A percentile compares a stretch with the other conserved stretches of the same genome.
phyloP scores from a whole-genome alignment of 2,113 vertebrate species.

The Eleginops maclovinus region DNA sequence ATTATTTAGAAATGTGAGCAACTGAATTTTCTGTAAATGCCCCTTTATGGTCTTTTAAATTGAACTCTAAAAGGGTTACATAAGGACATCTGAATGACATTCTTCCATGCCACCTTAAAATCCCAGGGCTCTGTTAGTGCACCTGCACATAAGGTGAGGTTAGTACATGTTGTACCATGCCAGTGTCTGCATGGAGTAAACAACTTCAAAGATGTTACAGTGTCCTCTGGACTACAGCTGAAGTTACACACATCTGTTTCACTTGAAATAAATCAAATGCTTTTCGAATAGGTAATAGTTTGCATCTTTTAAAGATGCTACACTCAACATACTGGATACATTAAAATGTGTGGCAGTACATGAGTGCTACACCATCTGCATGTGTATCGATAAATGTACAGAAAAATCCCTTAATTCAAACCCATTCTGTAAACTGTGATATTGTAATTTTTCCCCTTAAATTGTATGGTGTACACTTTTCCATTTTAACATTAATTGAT shows the following conservation, averaged over 20 bases:
- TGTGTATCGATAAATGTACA: neutral
- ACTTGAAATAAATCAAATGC: neutral
- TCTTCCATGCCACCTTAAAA: neutral
- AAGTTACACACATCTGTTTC: neutral
- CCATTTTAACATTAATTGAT: neutral
- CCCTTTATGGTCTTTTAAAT: neutral
- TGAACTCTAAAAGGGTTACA: neutral
- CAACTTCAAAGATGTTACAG: neutral
- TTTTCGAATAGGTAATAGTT: neutral
- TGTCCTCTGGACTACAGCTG: neutral
- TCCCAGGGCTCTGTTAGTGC: neutral
- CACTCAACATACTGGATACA: neutral
- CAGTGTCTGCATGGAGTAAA: too few relatives aligned
- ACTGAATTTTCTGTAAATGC: neutral
- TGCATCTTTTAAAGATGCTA: neutral
- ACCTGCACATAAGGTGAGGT: neutral
- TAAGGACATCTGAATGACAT: neutral
- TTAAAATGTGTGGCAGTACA: neutral
- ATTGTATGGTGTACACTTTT: neutral
- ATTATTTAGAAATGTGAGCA: neutral
- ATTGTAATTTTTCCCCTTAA: neutral
- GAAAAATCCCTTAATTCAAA: neutral
- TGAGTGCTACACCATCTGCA: neutral
- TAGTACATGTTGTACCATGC: too few relatives aligned
- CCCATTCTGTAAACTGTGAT: neutral